phyloP scores from a whole-genome alignment of 1,140 invertebrate genomes.

The Tetranychus cinnabarinus region DNA sequence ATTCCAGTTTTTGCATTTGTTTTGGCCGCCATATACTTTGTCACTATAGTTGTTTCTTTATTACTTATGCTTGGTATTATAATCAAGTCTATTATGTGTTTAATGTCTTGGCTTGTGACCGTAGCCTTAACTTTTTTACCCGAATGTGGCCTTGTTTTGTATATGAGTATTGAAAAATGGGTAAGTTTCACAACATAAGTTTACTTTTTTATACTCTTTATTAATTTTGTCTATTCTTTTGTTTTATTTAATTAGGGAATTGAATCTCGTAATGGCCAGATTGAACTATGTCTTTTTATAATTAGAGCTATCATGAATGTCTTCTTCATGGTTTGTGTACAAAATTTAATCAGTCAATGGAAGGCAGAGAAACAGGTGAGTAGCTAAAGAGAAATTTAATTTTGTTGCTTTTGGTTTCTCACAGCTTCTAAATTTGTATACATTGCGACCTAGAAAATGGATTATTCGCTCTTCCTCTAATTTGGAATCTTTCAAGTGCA shows the following conservation, averaged over 20 bases:
- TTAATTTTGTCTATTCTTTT: background rate
- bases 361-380: background rate
- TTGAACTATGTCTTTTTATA: slow-evolving; percentile 1
- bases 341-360: slow-evolving; percentile 4
- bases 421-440: too few relatives aligned
- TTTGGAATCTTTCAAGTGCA: too few relatives aligned
- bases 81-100: slow-evolving; percentile 11
- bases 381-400: background rate
- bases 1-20: slow-evolving; percentile 6
- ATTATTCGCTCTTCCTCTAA: too few relatives aligned
- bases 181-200: slow-evolving; percentile 21
- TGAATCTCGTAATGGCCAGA: slow-evolving; percentile 2
- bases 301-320: slow-evolving; percentile 1
- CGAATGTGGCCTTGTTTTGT: slow-evolving; percentile 38
- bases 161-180: slow-evolving; percentile 41
- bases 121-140: slow-evolving; percentile 36
- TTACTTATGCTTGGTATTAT: slow-evolving; percentile 7
- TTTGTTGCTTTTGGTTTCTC: too few relatives aligned
- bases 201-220: background rate
- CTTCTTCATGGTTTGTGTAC: slow-evolving; percentile 1
- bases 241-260: background rate
- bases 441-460: too few relatives aligned
- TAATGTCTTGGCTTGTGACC: slow-evolving; percentile 36
- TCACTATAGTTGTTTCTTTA: slow-evolving; percentile 5
- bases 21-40: slow-evolving; percentile 8